A percentile compares a stretch with the other conserved stretches of the same genome.
These are phyloP conservation scores for Exephanes ischioxanthus DNA, from an alignment of 2,888 invertebrate genomes.

Conservation along the genomic window DNA sequence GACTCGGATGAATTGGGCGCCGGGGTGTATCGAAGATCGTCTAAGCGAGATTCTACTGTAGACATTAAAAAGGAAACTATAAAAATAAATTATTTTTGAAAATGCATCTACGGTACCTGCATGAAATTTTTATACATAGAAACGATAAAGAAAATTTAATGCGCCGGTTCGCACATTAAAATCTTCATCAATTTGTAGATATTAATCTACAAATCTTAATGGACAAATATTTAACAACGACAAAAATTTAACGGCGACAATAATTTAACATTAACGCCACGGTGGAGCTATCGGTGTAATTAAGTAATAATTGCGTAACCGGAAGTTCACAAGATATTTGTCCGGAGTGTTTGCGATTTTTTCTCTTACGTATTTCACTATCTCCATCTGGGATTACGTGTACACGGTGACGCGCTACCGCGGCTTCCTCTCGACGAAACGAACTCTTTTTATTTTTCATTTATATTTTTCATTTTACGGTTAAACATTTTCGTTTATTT, in stretches of 20 bases:
- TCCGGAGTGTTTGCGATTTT: slow-evolving; percentile 31
- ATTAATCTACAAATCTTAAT: too few species aligned
- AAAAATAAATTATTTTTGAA: background rate
- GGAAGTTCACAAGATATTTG: background rate
- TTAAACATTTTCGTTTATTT: background rate
- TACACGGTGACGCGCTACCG: slow-evolving; percentile 6
- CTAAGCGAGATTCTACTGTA: too few species aligned
- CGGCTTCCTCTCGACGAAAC: slow-evolving; percentile 30
- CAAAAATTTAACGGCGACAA: background rate
- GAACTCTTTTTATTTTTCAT: background rate
- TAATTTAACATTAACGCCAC: too few species aligned
- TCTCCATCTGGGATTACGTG: slow-evolving; percentile 31
- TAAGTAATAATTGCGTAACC: background rate
- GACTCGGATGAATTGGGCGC: too few species aligned
- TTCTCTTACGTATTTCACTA: slow-evolving; percentile 7
- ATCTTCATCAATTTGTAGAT: background rate
- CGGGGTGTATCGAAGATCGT: too few species aligned
- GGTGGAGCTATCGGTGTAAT: background rate
- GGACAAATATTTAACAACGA: background rate
- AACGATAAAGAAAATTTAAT: background rate
- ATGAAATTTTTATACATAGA: background rate
- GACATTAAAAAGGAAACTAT: background rate
- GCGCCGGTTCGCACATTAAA: background rate
- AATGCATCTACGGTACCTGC: background rate
- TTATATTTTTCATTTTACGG: background rate